Base-by-base conservation (phyloP, 2,113 vertebrate species). In the Theristicus caerulescens region DNA sequence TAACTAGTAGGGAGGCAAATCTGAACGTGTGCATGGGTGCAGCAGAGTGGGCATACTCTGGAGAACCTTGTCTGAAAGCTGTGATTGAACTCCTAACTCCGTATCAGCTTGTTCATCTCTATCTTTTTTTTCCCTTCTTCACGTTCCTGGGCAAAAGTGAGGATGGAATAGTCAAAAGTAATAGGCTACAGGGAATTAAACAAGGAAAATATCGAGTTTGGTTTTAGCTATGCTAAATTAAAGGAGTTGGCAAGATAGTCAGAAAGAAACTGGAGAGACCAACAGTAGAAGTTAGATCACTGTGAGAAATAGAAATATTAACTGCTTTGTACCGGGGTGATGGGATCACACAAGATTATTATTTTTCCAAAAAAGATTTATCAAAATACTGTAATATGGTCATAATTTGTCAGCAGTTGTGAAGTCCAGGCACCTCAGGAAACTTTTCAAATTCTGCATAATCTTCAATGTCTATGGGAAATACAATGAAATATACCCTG, bases 331-430 rank as follows among this genome's bases (percentile, higher is more conserved):
- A 58, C 51, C 2, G 7, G 9, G n/a, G 12, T 74, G 64, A 74
- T 78, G n/a, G 58, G 54, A 85, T 91, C 66, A 66, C 34, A 18
- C 38, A 79, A 64, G n/a, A 77, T 64, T 67, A 65, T 49, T 77
- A 40, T 71, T 86, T 90, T 90, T 32, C 32, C 15, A 1, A 11
- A 85, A 86, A 82, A 72, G 24, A 85, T 94, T 70, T 82, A 91
- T 95, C 73, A 87, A 94, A 95, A 81, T 88, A 70, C 31, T 93
- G 59, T 93, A 94, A 88, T 83, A 83, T 54, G 40, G 32, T 73
- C 32, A 83, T 88, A 93, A 93, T 93, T 81, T 94, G 82, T 93
- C 92, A 96, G 82, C 80, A 62, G 31, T 73, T 95, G 44, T 74
- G 59, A 94, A 80, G 64, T 57, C 29, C 67, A 93, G 90, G 34